A percentile compares a stretch with the other conserved stretches of the same genome.
phyloP scores from a whole-genome alignment of 2,797 vertebrate species.

The Brachyalestes nurse region DNA sequence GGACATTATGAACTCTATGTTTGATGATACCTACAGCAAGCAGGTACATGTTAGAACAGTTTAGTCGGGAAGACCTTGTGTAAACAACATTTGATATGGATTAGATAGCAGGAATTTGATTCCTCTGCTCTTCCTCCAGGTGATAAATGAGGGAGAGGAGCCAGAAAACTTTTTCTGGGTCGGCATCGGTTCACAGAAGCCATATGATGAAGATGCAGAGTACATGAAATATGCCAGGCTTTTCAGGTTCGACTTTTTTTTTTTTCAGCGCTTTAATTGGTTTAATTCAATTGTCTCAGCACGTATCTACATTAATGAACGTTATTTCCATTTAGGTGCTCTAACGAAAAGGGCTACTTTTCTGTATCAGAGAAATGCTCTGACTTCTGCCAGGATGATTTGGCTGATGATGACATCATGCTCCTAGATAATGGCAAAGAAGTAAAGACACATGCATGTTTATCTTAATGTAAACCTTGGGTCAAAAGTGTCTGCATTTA shows the following conservation, averaged over 20 bases:
- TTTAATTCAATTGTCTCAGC: neutral
- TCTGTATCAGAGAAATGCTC: constrained; percentile 97
- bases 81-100: neutral
- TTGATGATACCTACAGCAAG: constrained; percentile 96
- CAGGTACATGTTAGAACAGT: constrained; percentile 77
- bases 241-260: constrained; percentile 82
- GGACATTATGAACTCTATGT: constrained; percentile 98
- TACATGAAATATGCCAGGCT: constrained; percentile 96
- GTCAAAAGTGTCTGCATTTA: neutral
- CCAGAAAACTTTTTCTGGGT: constrained; percentile 99
- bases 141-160: constrained; percentile 96
- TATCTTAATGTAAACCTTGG: neutral
- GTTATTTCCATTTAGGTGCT: constrained; percentile 81
- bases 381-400: constrained; percentile 96
- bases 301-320: neutral
- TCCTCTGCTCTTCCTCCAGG: constrained; percentile 70
- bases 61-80: neutral
- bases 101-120: neutral
- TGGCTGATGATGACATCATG: constrained; percentile 98
- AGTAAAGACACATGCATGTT: constrained; percentile 69
- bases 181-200: constrained; percentile 92
- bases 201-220: constrained; percentile 92
- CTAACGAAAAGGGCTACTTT: constrained; percentile 98
- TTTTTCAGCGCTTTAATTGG: neutral
- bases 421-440: constrained; percentile 93